Evolutionary conservation across 35 echinoderm and acorn worm species (phyloP).

Genomic region (Eucidaris tribuloides): DNA sequence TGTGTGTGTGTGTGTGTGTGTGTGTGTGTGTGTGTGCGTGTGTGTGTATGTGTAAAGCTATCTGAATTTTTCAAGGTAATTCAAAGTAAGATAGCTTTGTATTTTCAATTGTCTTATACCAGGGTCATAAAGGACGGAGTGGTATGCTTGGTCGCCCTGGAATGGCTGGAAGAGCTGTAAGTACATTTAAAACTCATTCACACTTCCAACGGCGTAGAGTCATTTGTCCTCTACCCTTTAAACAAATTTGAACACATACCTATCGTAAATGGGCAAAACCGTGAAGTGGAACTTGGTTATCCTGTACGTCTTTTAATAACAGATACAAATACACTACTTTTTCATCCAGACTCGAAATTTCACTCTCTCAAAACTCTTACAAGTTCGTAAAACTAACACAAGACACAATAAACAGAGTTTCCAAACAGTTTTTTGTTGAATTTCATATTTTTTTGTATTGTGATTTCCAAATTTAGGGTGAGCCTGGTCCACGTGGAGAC

Average conservation of each 20-base stretch:
- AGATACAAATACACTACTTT: not conserved
- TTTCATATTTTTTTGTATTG: not conserved
- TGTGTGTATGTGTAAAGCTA: not conserved
- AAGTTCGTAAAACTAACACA: no score
- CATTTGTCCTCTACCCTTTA: not conserved
- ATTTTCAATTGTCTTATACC: not conserved
- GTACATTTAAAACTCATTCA: not conserved
- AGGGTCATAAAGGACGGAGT: conserved; percentile 81
- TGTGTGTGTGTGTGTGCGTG: not conserved
- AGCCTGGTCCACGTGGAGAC: conserved; percentile 9
- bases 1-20: not conserved
- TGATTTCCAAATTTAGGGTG: not conserved
- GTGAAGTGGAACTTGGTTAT: not conserved
- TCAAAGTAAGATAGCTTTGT: not conserved
- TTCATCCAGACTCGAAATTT: not conserved
- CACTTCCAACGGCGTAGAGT: not conserved
- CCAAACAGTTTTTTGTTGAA: not conserved
- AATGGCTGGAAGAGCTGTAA: conserved; percentile 55
- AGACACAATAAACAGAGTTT: no score
- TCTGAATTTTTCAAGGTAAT: not conserved
- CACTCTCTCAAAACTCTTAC: no score
- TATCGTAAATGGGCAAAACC: not conserved
- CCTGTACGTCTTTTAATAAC: not conserved
- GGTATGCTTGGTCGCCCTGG: conserved; percentile 58
- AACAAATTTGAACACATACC: not conserved